These are phyloP conservation scores for Steinernema feltiae DNA, from an alignment of 1,140 invertebrate genomes.

Conservation along the genomic window DNA sequence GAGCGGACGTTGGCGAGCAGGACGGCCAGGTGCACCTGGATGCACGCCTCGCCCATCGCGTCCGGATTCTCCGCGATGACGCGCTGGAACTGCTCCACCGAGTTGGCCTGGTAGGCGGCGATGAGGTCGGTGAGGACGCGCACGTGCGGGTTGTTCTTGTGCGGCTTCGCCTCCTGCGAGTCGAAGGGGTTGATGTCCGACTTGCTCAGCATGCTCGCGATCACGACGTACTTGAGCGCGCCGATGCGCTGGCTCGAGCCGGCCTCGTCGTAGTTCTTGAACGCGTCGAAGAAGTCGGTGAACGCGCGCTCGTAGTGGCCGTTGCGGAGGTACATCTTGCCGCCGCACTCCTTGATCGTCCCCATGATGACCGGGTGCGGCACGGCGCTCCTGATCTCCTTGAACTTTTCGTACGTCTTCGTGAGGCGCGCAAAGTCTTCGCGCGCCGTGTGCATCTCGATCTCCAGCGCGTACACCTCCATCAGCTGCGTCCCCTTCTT, in stretches of 20 bases:
- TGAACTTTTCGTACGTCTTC: slow-evolving; percentile 88
- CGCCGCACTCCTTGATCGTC: slow-evolving; percentile 95
- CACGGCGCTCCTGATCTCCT: slow-evolving; percentile 98
- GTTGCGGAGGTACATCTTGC: slow-evolving; percentile 98
- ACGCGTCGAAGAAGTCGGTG: slow-evolving; percentile 98
- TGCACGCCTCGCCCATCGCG: slow-evolving; percentile 98
- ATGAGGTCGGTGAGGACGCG: slow-evolving; percentile 98
- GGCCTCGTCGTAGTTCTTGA: slow-evolving; percentile 99
- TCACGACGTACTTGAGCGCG: slow-evolving; percentile 93
- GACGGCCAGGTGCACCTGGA: slow-evolving; percentile 97
- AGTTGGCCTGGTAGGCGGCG: slow-evolving; percentile 94
- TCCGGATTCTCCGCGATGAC: slow-evolving; percentile 89
- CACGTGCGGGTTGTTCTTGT: slow-evolving; percentile 98
- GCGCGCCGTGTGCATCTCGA: slow-evolving; percentile 19
- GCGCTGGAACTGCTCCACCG: slow-evolving; percentile 83
- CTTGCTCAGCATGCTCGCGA: slow-evolving; percentile 85
- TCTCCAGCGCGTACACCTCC: slow-evolving; percentile 94
- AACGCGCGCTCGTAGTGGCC: slow-evolving; percentile 97
- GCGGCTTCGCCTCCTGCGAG: slow-evolving; percentile 98
- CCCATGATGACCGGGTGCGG: slow-evolving; percentile 99
- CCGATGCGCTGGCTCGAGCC: slow-evolving; percentile 92
- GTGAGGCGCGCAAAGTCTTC: slow-evolving; percentile 78
- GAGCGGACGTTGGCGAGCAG: slow-evolving; percentile 90
- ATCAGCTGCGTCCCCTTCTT: slow-evolving; percentile 90
- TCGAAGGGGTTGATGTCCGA: slow-evolving; percentile 99